Evolutionary conservation across 2,888 invertebrate genomes (phyloP), one percentile per base, ranked within the genome.

Genomic region (Gisinianus flammeolus): DNA sequence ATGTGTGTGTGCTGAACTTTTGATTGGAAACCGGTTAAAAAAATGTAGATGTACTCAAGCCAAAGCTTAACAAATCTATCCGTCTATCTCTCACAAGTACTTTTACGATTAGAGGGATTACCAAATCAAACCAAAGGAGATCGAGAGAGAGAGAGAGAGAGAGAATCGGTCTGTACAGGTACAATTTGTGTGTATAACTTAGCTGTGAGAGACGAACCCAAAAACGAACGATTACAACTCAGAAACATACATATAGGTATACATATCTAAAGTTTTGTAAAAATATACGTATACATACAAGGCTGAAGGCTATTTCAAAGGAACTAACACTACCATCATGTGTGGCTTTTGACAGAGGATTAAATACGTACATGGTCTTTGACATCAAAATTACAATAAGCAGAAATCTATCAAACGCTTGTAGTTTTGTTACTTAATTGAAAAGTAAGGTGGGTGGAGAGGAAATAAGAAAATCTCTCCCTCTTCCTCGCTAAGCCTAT

Each of bases 11-110:
- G 35, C 44, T 33, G 69, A 72, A 72, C 72, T 72, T 58, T 72
- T 72, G 72, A 72, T 72, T 72, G 72, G 72, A 58, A 72, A 72
- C 72, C 72, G 72, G 72, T 72, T 72, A 56, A 72, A 68, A 69
- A 69, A 10, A 4, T 64, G 26, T 64, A 10, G 10, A 10, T 26
- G 35, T 28, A 70, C 70, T 28, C 70, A 52, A 22, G 69, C 69
- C 69, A 69, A 69, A 70, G 52, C 44, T 70, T 35, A 70, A 70
- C 70, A 70, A 26, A 70, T 70, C 52, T 70, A 44, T 44, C 70
- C 70, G 52, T 44, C 52, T 70, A 52, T 70, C 70, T 69, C 69
- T 69, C 69, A 44, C 70, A 70, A 70, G 70, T 70, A 70, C 70
- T 67, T 67, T 31, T 19, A 56, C 67, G 70, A 70, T 70, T 70